These are phyloP conservation scores for Parauchenoglanis punctatus DNA, from an alignment of 2,797 vertebrate species.

Conservation along the genomic window DNA sequence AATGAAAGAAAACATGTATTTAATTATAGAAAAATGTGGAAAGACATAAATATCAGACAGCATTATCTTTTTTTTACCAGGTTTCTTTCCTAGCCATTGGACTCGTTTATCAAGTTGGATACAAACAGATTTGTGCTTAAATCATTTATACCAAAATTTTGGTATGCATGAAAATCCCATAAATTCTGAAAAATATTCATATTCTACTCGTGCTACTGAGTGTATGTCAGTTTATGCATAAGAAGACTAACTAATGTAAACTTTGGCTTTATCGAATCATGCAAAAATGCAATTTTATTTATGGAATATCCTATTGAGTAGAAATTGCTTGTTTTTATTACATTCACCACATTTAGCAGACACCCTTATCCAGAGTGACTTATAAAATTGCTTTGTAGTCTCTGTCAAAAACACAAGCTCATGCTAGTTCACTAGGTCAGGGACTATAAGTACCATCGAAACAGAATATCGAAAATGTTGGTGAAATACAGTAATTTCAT, in stretches of 20 bases:
- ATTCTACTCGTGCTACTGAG: neutral
- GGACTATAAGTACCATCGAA: neutral
- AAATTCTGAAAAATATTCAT: neutral
- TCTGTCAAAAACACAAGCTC: neutral
- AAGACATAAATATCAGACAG: neutral
- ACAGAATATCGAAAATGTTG: neutral
- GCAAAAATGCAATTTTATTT: neutral
- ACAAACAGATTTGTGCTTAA: neutral
- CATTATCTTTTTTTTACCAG: neutral
- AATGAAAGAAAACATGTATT: neutral
- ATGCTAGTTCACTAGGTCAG: no score
- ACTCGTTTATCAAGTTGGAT: neutral
- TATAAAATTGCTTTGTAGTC: neutral
- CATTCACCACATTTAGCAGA: neutral
- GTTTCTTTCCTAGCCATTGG: neutral
- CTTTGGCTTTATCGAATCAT: neutral
- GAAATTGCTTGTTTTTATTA: neutral
- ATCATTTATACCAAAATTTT: neutral
- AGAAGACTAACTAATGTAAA: neutral
- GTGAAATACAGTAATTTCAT: neutral
- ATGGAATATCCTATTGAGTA: neutral
- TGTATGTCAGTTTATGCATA: neutral
- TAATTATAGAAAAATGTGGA: neutral
- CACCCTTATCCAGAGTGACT: neutral
- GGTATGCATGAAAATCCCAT: neutral